These are phyloP conservation scores for Tinea semifulvella DNA, from an alignment of 2,888 invertebrate species.

Conservation along the genomic window DNA sequence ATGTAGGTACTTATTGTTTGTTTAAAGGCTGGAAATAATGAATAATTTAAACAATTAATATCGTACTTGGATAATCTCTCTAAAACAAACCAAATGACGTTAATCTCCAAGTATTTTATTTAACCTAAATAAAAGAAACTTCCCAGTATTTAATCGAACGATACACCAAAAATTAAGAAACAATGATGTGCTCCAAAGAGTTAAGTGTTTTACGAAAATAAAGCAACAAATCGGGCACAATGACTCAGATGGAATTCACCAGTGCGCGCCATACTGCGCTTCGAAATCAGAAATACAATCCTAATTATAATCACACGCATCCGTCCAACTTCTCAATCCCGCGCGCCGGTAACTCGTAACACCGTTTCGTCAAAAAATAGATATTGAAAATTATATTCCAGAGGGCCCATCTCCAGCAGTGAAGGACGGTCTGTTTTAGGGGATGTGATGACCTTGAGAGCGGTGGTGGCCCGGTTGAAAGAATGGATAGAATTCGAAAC, in stretches of 20 bases:
- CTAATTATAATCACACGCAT: constrained; percentile 67
- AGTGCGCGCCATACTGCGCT: constrained; percentile 57
- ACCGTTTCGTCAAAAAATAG: constrained; percentile 1
- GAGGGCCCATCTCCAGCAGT: too few relatives aligned
- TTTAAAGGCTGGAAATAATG: too few relatives aligned
- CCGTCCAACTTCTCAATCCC: constrained; percentile 61
- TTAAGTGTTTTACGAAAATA: constrained; percentile 64
- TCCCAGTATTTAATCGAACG: background rate
- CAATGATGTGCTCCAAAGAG: constrained; percentile 35
- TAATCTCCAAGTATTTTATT: too few relatives aligned
- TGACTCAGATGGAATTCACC: constrained; percentile 65
- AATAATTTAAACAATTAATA: too few relatives aligned
- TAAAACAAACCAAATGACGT: too few relatives aligned
- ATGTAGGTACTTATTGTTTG: too few relatives aligned
- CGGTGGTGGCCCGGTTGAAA: too few relatives aligned
- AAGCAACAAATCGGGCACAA: constrained; percentile 64
- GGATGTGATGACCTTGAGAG: too few relatives aligned
- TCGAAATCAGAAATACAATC: constrained; percentile 67
- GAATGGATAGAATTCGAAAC: too few relatives aligned
- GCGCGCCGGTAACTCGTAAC: constrained; percentile 27
- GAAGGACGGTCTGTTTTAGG: too few relatives aligned
- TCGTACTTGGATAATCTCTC: too few relatives aligned
- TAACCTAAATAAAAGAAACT: too few relatives aligned
- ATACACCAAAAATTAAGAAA: background rate
- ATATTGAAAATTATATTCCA: background rate